Base-by-base conservation (phyloP, 92 coral and sea anemone species). In the Anthopleura xanthogrammica region DNA sequence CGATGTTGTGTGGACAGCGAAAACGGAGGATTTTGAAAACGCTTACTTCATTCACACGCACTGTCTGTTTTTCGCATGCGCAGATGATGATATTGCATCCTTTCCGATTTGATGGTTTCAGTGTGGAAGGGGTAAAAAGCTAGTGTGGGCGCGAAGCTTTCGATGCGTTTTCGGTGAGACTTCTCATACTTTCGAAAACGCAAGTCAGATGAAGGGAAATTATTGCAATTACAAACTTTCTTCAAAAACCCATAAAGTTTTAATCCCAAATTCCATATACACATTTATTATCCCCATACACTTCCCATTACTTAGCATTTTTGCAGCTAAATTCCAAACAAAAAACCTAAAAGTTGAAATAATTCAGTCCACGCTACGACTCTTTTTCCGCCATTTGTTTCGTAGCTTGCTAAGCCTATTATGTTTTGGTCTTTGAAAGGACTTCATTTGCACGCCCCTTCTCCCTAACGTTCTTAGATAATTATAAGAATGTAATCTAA, bases 391-490 rank as follows among this genome's bases (percentile, higher is more conserved):
- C 88, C 88, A 85, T 58, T 85, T 85, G 40, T 85, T 85, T 20
- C 88, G 70, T 7, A 85, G 81, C 52, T 79, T 85, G n/a, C 83
- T 79, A 66, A 85, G 88, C 76, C 79, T 85, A 62, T 85, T 85
- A 60, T 85, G 83, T 60, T 77, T 84, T 1, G 88, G 79, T 72
- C 88, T 78, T 50, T 77, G 80, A 29, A 39, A 66, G 19, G 77
- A 77, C 76, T 71, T 56, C 20, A 29, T 83, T 23, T 50, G 22
- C 3, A 87, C 84, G 36, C 94, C 94, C 16, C 97, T 73, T 82
- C 94, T 91, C 11, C 97, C 97, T 68, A 91, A 85, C 36, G 94
- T 93, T 70, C 97, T 87, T 52, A 93, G 78, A 79, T 93, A 93
- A 50, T 85, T 88, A 85, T 78, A 72, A 66, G 89, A 80, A 16